Evolutionary conservation across 1,140 invertebrate genomes (phyloP).

Genomic region (silkworm (Bombyx mori)): DNA sequence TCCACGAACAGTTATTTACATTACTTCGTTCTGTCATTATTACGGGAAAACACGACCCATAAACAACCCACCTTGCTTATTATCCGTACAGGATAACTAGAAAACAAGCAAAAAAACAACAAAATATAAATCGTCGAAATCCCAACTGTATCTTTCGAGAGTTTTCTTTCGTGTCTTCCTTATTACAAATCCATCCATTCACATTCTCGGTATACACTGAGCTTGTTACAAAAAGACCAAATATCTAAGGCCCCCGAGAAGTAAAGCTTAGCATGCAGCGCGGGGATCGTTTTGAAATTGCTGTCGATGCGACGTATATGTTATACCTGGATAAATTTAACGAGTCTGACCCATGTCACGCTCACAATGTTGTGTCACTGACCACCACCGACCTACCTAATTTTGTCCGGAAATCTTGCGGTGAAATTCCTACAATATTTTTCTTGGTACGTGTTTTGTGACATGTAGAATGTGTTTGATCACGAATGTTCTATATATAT

Average conservation of each 20-base stretch:
- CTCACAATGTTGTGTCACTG: constrained; percentile 15
- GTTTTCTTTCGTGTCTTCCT: constrained; percentile 9
- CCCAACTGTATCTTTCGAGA: constrained; percentile 10
- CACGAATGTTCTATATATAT: too few relatives aligned
- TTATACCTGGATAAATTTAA: constrained; percentile 19
- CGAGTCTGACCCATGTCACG: constrained; percentile 25
- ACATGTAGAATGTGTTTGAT: constrained; percentile 2
- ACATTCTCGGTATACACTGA: constrained; percentile 2
- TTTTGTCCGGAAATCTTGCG: constrained; percentile 17
- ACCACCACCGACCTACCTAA: constrained; percentile 14
- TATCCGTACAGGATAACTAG: too few relatives aligned
- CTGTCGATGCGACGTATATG: neutral
- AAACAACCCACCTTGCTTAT: too few relatives aligned
- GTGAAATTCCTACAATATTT: constrained; percentile 12
- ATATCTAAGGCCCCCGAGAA: too few relatives aligned
- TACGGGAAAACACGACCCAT: too few relatives aligned
- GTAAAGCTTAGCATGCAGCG: too few relatives aligned
- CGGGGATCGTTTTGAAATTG: too few relatives aligned
- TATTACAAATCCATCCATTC: constrained; percentile 10
- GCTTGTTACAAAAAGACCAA: neutral
- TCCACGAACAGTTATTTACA: too few relatives aligned
- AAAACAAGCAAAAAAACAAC: constrained; percentile 1
- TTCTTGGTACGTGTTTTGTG: constrained; percentile 7
- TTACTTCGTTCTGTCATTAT: too few relatives aligned
- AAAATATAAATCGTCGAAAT: constrained; percentile 10